Percentiles rank a stretch among this genome's conserved stretches.
Evolutionary conservation across 2,113 vertebrate species (phyloP).

Genomic region (Heteronetta atricapilla): DNA sequence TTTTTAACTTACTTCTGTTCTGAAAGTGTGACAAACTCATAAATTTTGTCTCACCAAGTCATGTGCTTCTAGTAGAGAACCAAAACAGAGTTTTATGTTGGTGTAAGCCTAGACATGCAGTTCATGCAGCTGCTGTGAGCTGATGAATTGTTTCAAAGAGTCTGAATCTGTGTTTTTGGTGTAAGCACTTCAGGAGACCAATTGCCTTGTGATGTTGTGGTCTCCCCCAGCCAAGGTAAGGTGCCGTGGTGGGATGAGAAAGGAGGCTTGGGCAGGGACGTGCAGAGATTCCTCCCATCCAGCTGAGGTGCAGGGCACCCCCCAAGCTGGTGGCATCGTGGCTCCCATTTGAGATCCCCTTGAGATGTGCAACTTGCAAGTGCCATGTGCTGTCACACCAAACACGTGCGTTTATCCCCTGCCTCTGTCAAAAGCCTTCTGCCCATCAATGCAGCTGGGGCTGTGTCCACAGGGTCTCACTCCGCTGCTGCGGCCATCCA

Average conservation of each 20-base stretch:
- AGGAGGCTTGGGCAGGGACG: neutral
- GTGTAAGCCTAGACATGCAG: neutral
- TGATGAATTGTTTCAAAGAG: neutral
- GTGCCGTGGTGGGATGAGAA: rapidly evolving
- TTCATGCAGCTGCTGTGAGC: neutral
- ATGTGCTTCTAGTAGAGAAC: neutral
- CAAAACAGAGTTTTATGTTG: neutral
- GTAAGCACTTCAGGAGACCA: neutral
- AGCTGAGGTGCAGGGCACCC: neutral
- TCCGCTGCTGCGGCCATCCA: neutral
- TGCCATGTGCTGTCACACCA: neutral
- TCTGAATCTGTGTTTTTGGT: neutral
- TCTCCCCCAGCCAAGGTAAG: neutral
- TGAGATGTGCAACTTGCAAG: neutral
- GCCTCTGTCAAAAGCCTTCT: neutral
- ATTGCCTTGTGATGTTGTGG: neutral
- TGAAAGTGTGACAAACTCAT: neutral
- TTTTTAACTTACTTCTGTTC: neutral
- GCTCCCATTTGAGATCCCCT: neutral
- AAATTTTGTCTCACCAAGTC: neutral
- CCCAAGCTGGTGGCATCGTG: neutral
- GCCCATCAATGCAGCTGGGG: neutral
- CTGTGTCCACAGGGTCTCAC: neutral
- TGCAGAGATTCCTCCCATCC: rapidly evolving
- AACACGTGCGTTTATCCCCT: neutral